Base-by-base conservation (phyloP, 2,113 vertebrate species). In the Boulengeromyrus knoepffleri region DNA sequence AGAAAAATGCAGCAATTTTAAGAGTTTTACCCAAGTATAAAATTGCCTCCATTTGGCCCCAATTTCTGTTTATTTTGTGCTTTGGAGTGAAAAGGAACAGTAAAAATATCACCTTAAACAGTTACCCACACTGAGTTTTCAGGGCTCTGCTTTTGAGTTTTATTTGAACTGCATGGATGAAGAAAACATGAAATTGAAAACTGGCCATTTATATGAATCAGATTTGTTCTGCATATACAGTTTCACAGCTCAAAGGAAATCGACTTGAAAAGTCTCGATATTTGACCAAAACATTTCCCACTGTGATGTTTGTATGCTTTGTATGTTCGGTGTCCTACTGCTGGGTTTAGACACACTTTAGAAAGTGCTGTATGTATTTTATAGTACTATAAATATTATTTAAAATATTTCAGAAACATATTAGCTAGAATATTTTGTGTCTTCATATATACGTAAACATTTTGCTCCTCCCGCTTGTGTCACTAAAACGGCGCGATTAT, bases 221-320 rank as follows among this genome's bases (percentile, higher is more conserved):
- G 92, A 96, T 95, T 95, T 95, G 95, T 95, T 95, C 93, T 91
- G 92, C 92, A 15, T 95, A 93, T 94, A 92, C 93, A 92, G 94
- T 95, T 94, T 93, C 94, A 91, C 90, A 47, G 88, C 89, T 46
- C 56, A 70, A 52, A 90, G 92, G 89, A 91, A 90, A 91, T 91
- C 91, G 85, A 91, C 90, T 91, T 92, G 85, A 89, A 91, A 90
- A 93, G 92, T 94, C 95, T 94, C 92, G 90, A 93, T 91, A 91
- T 90, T 89, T 21, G 12, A 66, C 3, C 17, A 27, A 77, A 80
- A 80, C 27, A 52, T 62, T 70, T 85, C 80, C 31, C 52, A 52
- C 47, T 88, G 85, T 88, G 42, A 90, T 89, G 31, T 80, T 39
- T 27, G 27, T 27, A 42, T 62, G 10, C 52, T 53, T 50, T 88